phyloP scores from a whole-genome alignment of 2,797 vertebrate species.

The Cyclura pinguis region DNA sequence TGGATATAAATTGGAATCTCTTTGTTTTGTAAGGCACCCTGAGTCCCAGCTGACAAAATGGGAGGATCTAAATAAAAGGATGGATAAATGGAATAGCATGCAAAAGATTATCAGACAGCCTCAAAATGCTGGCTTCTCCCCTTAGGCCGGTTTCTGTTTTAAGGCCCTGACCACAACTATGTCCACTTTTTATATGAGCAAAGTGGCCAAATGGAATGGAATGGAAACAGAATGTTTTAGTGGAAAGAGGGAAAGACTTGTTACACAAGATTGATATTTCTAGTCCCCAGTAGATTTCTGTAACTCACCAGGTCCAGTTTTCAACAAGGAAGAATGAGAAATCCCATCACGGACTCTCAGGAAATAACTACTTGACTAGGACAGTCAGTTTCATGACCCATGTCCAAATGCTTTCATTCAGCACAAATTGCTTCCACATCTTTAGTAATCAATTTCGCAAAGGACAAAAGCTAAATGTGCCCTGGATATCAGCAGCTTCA shows the following conservation, averaged over 20 bases:
- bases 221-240: not conserved
- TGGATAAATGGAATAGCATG: not conserved
- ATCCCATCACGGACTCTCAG: slow-evolving; percentile 49
- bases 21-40: too few species aligned
- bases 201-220: slow-evolving; percentile 34
- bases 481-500: slow-evolving; percentile 50
- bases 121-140: not conserved
- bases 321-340: slow-evolving; percentile 45
- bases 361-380: slow-evolving; percentile 54
- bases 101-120: not conserved
- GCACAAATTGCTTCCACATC: slow-evolving; percentile 60
- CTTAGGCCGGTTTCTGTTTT: not conserved
- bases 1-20: too few species aligned
- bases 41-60: not conserved
- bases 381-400: slow-evolving; percentile 52
- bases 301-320: slow-evolving; percentile 13
- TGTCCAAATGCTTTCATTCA: slow-evolving; percentile 63
- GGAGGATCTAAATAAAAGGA: not conserved
- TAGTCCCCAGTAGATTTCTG: not conserved
- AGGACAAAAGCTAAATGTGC: slow-evolving; percentile 54
- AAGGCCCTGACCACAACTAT: not conserved
- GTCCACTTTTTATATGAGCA: not conserved
- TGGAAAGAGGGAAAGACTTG: slow-evolving; percentile 2
- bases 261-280: not conserved
- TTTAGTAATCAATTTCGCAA: slow-evolving; percentile 62